A percentile compares a stretch with the other conserved stretches of the same genome.
These are phyloP conservation scores for Dasypogon diadema DNA, from an alignment of 2,888 invertebrate species.

Conservation along the genomic window DNA sequence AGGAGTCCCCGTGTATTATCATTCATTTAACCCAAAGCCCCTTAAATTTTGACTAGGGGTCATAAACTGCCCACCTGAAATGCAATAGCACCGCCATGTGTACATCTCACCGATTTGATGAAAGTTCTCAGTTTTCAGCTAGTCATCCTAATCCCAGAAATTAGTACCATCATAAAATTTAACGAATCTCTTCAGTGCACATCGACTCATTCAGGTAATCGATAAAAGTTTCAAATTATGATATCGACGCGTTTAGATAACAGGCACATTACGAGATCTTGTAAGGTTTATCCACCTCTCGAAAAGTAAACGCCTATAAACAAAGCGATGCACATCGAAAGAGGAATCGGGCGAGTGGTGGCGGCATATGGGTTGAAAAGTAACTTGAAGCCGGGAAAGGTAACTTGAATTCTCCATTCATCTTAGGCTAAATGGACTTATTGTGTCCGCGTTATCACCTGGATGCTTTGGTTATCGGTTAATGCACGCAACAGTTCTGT, in stretches of 20 bases:
- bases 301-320: constrained; percentile 14
- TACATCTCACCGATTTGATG: background rate
- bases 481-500: constrained; percentile 2
- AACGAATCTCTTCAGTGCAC: constrained; percentile 32
- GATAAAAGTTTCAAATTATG: constrained; percentile 42
- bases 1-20: constrained; percentile 15
- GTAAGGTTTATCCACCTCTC: background rate
- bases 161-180: constrained; percentile 39
- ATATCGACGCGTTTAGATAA: constrained; percentile 26
- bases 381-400: constrained; percentile 11
- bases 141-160: constrained; percentile 31
- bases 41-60: background rate
- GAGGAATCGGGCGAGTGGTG: background rate
- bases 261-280: background rate
- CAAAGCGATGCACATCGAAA: background rate
- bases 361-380: too few species aligned
- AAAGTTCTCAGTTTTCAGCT: constrained; percentile 31
- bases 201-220: constrained; percentile 17
- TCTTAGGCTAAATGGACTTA: constrained; percentile 43
- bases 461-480: constrained; percentile 23
- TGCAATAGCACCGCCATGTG: background rate
- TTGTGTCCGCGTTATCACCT: constrained; percentile 33
- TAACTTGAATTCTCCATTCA: constrained; percentile 7
- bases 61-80: constrained; percentile 21
- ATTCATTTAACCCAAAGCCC: constrained; percentile 16